phyloP scores from a whole-genome alignment of 2,888 invertebrate genomes.

The Julus scandinavius region DNA sequence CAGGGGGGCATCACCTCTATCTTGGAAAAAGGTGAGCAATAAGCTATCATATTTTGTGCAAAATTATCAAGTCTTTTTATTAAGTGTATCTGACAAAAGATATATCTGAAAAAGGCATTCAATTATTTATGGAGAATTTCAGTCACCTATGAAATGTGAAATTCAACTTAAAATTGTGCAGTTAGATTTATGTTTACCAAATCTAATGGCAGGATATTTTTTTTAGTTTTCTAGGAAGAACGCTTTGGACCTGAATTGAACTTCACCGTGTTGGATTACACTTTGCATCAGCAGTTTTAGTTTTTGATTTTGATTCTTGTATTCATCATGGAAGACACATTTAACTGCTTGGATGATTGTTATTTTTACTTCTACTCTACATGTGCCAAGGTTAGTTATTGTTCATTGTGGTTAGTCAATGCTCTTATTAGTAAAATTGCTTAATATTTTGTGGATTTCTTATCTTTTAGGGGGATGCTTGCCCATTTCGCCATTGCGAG shows the following conservation, averaged over 20 bases:
- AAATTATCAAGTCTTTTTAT: not conserved
- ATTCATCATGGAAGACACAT: not conserved
- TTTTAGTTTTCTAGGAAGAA: not conserved
- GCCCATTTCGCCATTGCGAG: slow-evolving; percentile 86
- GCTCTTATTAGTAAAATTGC: not conserved
- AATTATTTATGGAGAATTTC: too few species aligned
- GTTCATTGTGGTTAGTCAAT: not conserved
- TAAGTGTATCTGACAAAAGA: not conserved
- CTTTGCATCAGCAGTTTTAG: not conserved
- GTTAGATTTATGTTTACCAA: not conserved
- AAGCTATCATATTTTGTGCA: not conserved
- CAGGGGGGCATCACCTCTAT: not conserved
- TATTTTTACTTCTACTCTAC: slow-evolving; percentile 90
- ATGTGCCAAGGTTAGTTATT: slow-evolving; percentile 78
- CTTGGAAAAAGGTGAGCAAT: slow-evolving; percentile 43
- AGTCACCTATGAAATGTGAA: too few species aligned
- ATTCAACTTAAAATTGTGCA: not conserved
- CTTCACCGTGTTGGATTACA: not conserved
- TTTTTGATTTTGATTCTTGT: not conserved
- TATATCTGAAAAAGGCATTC: not conserved
- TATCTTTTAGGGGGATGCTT: slow-evolving; percentile 76
- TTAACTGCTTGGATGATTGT: slow-evolving; percentile 71
- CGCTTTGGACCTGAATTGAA: not conserved
- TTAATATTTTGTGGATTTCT: not conserved
- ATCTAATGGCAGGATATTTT: not conserved